A percentile compares a stretch with the other conserved stretches of the same genome.
phyloP scores from a whole-genome alignment of 2,113 vertebrate species.

The Kryptolebias marmoratus region DNA sequence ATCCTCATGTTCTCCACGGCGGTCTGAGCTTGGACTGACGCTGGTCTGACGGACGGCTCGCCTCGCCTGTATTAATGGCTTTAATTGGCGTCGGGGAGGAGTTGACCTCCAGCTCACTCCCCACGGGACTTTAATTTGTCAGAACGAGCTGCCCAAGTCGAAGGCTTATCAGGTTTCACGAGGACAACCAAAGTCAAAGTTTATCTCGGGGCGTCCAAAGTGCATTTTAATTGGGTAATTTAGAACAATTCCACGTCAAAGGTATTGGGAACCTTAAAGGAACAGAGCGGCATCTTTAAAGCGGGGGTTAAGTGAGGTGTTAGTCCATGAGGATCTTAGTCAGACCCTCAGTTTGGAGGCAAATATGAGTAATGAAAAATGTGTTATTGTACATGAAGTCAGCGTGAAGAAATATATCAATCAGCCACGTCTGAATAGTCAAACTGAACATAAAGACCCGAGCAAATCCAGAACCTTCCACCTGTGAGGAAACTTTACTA shows the following conservation, averaged over 20 bases:
- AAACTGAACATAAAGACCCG: no score
- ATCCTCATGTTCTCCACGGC: constrained; percentile 63
- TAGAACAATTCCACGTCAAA: constrained; percentile 71
- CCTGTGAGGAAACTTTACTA: no score
- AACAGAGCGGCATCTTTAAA: neutral
- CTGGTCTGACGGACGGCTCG: neutral
- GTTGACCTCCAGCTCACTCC: constrained; percentile 16
- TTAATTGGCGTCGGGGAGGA: constrained; percentile 62
- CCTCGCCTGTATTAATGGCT: constrained; percentile 58
- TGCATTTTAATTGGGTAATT: constrained; percentile 66
- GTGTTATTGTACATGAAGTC: no score
- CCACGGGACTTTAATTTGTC: constrained; percentile 23
- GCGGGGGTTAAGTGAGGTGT: neutral
- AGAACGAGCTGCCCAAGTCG: constrained; percentile 15
- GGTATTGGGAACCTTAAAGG: constrained; percentile 7
- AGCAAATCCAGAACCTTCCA: no score
- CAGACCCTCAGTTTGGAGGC: neutral
- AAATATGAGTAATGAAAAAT: neutral
- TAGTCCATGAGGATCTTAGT: no score
- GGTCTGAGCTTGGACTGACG: neutral
- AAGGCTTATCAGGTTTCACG: constrained; percentile 66
- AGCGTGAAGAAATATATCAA: no score
- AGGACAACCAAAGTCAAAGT: constrained; percentile 42
- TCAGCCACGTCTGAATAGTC: no score
- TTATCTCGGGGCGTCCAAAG: constrained; percentile 56